These are phyloP conservation scores for Eriocheir sinensis DNA, from an alignment of 1,140 invertebrate genomes.

Conservation along the genomic window DNA sequence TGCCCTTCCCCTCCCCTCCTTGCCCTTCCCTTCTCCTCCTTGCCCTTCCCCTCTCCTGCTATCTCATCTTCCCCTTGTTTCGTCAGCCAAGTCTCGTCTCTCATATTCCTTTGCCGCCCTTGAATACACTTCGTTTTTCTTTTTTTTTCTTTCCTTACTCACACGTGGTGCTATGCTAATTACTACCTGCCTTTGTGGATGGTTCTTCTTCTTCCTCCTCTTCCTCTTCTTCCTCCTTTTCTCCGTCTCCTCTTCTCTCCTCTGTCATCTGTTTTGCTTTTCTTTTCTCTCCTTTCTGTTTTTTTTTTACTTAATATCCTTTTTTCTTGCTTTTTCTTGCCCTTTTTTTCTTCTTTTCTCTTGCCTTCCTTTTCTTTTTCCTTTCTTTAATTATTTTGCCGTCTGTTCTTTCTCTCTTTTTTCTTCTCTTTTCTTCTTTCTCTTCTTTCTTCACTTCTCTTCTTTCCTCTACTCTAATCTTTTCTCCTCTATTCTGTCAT, in stretches of 20 bases:
- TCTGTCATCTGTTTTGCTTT: not conserved
- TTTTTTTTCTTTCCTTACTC: not conserved
- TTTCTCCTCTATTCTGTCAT: not conserved
- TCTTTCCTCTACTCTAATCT: not conserved
- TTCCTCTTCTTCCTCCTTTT: not conserved
- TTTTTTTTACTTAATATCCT: too few species aligned
- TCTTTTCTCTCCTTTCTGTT: not conserved
- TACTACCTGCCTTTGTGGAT: not conserved
- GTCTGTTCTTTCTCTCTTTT: not conserved
- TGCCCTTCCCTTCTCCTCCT: too few species aligned
- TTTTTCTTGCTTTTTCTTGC: not conserved
- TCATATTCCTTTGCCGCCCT: not conserved
- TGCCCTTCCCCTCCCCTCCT: too few species aligned
- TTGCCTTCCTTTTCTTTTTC: not conserved
- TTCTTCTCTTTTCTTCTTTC: not conserved
- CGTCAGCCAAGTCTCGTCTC: too few species aligned
- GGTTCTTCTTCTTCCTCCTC: not conserved
- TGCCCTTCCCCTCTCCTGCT: too few species aligned
- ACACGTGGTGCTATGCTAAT: too few species aligned
- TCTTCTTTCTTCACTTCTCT: not conserved
- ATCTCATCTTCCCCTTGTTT: too few species aligned
- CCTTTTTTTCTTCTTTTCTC: not conserved
- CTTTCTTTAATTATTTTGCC: too few species aligned
- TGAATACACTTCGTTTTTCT: not conserved
- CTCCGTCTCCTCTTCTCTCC: not conserved